These are phyloP conservation scores for Scophthalmus maximus DNA, from an alignment of 2,113 vertebrate genomes.

Conservation along the genomic window DNA sequence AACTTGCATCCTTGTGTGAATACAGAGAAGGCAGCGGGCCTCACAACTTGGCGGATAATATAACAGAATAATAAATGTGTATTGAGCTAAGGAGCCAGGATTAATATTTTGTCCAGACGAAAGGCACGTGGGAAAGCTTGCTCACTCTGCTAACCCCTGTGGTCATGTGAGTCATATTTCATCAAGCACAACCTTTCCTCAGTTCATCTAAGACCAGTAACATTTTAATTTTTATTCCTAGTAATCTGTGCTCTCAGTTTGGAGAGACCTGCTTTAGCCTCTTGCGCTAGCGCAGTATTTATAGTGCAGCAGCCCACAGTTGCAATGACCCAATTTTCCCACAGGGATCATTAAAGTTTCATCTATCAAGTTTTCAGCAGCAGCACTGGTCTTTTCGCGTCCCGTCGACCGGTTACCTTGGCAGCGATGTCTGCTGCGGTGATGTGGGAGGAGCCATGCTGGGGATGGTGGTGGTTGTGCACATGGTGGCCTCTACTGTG, in stretches of 20 bases:
- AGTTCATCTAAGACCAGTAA: not conserved
- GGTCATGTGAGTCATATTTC: not conserved
- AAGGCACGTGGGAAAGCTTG: not conserved
- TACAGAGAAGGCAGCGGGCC: no score
- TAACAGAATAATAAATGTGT: not conserved
- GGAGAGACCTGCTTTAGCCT: slow-evolving; percentile 5
- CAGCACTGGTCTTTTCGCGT: not conserved
- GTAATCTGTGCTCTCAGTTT: not conserved
- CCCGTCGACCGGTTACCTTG: slow-evolving; percentile 86
- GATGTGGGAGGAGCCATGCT: slow-evolving; percentile 97
- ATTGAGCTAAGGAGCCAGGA: not conserved
- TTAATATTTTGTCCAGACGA: not conserved
- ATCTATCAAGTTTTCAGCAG: slow-evolving; percentile 29
- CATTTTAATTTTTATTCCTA: not conserved
- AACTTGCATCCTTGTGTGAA: no score
- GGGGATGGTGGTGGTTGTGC: slow-evolving; percentile 89
- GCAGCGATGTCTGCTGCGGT: slow-evolving; percentile 97
- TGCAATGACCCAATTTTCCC: slow-evolving; percentile 54
- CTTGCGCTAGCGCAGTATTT: slow-evolving; percentile 11
- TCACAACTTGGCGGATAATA: no score
- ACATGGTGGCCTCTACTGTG: slow-evolving; percentile 67
- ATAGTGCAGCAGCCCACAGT: slow-evolving; percentile 25
- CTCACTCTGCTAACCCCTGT: not conserved
- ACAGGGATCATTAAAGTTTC: slow-evolving; percentile 56
- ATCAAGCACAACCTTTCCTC: not conserved